Evolutionary conservation across 2,113 vertebrate genomes (phyloP).

Genomic region (Suncus etruscus): DNA sequence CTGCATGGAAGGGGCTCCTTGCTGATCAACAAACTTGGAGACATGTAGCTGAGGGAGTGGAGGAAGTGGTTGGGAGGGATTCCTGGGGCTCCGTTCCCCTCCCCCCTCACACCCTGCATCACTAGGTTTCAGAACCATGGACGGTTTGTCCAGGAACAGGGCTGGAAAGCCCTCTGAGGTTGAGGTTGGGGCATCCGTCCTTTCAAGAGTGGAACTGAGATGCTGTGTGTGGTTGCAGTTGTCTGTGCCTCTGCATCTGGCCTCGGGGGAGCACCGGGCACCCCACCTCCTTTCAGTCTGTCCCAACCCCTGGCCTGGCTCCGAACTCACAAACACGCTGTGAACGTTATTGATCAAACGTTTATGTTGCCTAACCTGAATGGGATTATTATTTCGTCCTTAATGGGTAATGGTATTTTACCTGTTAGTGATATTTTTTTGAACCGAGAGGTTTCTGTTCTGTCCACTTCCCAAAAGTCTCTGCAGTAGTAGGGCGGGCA

Average conservation of each 20-base stretch:
- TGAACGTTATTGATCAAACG: too few relatives aligned
- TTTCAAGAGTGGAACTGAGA: slow-evolving; percentile 80
- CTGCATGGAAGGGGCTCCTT: too few relatives aligned
- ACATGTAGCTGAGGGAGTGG: background rate
- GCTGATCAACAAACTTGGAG: background rate
- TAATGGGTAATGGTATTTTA: too few relatives aligned
- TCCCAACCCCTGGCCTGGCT: background rate
- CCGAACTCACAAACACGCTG: background rate
- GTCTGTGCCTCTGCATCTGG: slow-evolving; percentile 62
- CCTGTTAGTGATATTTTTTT: too few relatives aligned
- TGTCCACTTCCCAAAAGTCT: too few relatives aligned
- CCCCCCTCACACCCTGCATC: background rate
- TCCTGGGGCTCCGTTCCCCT: background rate
- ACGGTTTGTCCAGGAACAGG: slow-evolving; percentile 11
- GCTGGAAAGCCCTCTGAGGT: slow-evolving; percentile 75
- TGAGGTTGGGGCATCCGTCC: slow-evolving; percentile 36
- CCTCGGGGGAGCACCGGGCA: background rate
- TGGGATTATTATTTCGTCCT: too few relatives aligned
- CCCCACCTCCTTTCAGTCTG: too few relatives aligned
- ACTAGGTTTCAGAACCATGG: slow-evolving; percentile 68
- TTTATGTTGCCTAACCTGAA: too few relatives aligned
- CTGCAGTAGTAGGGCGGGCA: too few relatives aligned
- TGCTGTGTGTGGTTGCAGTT: slow-evolving; percentile 64
- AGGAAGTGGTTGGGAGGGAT: slow-evolving; percentile 67
- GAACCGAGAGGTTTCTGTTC: too few relatives aligned